Conservation (phyloP, 2,113 vertebrate genomes). For the Tauraco erythrolophus region DNA sequence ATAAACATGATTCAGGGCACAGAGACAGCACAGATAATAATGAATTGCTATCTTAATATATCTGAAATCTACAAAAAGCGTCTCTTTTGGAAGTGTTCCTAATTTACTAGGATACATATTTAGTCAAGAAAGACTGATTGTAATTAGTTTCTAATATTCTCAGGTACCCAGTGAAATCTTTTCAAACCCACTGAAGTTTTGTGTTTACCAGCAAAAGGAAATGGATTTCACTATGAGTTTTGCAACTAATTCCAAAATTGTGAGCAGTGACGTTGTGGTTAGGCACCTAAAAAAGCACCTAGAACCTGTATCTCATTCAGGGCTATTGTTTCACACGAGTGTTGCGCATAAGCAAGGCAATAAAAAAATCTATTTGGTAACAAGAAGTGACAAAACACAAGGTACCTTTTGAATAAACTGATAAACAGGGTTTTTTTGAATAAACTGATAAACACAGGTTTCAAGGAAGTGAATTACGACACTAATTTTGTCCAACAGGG, state of each 20-base stretch:
- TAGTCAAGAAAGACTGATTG: not conserved
- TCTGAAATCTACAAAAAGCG: not conserved
- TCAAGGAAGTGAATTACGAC: not conserved
- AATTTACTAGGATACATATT: not conserved
- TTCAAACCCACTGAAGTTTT: not conserved
- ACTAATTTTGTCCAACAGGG: not conserved
- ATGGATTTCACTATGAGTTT: not conserved
- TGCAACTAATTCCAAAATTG: not conserved
- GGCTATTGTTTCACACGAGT: not conserved
- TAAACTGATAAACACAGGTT: not conserved
- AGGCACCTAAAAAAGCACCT: not conserved
- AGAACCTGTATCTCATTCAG: not conserved
- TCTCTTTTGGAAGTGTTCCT: not conserved
- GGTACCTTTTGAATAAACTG: rapidly evolving
- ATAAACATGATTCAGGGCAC: not conserved
- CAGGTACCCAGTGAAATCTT: not conserved
- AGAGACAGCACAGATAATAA: not conserved
- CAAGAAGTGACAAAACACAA: not conserved
- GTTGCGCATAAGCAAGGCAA: not conserved
- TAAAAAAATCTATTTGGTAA: not conserved
- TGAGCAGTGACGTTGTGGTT: not conserved
- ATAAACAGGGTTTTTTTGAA: no score
- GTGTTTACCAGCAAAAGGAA: not conserved
- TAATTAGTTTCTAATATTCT: not conserved
- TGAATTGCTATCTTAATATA: not conserved